These are phyloP conservation scores for Diploptera punctata DNA, from an alignment of 2,888 invertebrate genomes.

Conservation along the genomic window DNA sequence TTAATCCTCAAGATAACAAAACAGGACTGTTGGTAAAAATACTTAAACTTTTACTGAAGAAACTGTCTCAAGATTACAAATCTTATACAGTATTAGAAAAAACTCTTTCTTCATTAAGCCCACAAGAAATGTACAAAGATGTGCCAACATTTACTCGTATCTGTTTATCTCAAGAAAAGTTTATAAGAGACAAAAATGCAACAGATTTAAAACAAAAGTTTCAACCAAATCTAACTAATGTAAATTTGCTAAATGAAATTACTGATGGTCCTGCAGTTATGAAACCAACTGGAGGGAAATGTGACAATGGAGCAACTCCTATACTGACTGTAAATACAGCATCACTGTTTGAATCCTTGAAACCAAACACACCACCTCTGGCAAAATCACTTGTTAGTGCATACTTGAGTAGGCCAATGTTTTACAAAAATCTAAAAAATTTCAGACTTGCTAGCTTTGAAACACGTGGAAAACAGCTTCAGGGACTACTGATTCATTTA, in stretches of 20 bases:
- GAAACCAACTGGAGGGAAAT: not conserved
- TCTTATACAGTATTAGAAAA: not conserved
- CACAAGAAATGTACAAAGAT: too few relatives aligned
- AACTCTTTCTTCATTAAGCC: too few relatives aligned
- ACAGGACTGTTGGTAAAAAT: not conserved
- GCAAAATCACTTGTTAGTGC: not conserved
- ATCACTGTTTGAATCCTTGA: not conserved
- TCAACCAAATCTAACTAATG: too few relatives aligned
- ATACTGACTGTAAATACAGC: not conserved
- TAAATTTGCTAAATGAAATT: not conserved
- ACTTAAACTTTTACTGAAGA: not conserved
- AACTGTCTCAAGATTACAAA: not conserved
- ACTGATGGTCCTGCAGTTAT: not conserved
- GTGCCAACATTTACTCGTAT: too few relatives aligned
- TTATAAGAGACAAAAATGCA: too few relatives aligned
- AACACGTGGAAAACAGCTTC: slow-evolving; percentile 21
- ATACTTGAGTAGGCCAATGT: not conserved
- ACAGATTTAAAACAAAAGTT: too few relatives aligned
- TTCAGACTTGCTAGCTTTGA: slow-evolving; percentile 3
- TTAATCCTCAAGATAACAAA: not conserved
- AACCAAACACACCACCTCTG: not conserved
- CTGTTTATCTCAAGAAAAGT: too few relatives aligned
- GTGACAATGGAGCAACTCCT: not conserved
- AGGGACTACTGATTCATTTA: not conserved
- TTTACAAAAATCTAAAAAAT: not conserved